These are phyloP conservation scores for Heterotis niloticus DNA, from an alignment of 2,113 vertebrate species.

Conservation along the genomic window DNA sequence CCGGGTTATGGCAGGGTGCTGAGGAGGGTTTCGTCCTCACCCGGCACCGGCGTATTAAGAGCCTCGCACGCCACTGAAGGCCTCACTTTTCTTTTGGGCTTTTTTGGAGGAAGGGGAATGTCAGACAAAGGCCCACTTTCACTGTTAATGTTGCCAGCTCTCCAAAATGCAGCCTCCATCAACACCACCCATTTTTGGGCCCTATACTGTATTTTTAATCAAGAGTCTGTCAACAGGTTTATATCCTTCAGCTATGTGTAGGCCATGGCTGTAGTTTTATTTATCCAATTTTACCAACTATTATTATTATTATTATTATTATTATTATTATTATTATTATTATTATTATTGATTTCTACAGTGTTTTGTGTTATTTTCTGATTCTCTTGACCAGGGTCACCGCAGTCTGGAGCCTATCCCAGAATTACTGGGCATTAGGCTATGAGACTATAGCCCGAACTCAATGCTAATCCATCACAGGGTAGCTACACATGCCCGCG, in stretches of 20 bases:
- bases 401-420: no score
- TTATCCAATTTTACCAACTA: no score
- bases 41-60: neutral
- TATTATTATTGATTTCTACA: no score
- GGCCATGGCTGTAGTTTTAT: neutral
- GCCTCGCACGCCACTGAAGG: neutral
- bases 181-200: constrained; percentile 44
- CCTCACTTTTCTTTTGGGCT: neutral
- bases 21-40: neutral
- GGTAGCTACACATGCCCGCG: neutral
- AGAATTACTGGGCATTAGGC: no score
- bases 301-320: no score
- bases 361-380: no score
- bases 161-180: constrained; percentile 37
- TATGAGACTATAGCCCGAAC: no score
- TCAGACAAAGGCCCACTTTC: constrained; percentile 15
- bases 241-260: constrained; percentile 32
- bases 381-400: no score
- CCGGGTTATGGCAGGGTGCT: neutral
- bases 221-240: constrained; percentile 48
- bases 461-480: constrained; percentile 20
- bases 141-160: constrained; percentile 24
- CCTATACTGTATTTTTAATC: constrained; percentile 43
- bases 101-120: neutral
- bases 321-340: no score